Conservation (phyloP, 2,888 invertebrate genomes). For the Papilio demoleus region DNA sequence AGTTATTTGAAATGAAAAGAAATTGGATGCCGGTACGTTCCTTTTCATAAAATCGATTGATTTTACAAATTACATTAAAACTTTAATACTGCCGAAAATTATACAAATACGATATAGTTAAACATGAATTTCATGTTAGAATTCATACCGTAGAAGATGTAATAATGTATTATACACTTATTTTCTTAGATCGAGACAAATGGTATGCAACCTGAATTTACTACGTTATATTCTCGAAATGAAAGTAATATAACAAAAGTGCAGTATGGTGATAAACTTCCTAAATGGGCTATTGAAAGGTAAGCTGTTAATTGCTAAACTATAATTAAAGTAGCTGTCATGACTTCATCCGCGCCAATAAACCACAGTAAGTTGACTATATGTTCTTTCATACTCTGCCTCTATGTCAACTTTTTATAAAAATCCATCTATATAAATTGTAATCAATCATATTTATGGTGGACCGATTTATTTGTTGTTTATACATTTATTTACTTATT, state of each 20-base stretch:
- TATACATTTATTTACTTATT: too few species aligned
- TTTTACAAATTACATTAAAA: not conserved
- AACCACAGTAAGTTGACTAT: too few species aligned
- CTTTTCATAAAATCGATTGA: conserved; percentile 5
- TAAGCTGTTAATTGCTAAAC: conserved; percentile 44
- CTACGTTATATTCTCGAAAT: conserved; percentile 33
- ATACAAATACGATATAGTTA: too few species aligned
- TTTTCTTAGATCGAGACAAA: conserved; percentile 37
- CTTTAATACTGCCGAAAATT: not conserved
- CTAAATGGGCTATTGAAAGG: conserved; percentile 77
- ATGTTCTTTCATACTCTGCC: too few species aligned
- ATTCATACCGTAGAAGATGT: too few species aligned
- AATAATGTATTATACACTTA: not conserved
- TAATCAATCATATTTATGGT: too few species aligned
- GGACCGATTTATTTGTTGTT: too few species aligned
- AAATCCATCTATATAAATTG: too few species aligned
- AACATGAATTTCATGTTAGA: too few species aligned
- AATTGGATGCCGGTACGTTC: conserved; percentile 61
- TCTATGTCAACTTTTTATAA: too few species aligned
- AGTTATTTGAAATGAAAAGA: conserved; percentile 70
- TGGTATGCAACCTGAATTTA: conserved; percentile 26
- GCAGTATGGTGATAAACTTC: conserved; percentile 56
- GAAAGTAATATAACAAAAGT: conserved; percentile 39
- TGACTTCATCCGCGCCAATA: too few species aligned
- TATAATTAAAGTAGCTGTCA: too few species aligned